A percentile compares a stretch with the other conserved stretches of the same genome.
Evolutionary conservation across 2,888 invertebrate genomes (phyloP).

Genomic region (Caenorhabditis panamensis): DNA sequence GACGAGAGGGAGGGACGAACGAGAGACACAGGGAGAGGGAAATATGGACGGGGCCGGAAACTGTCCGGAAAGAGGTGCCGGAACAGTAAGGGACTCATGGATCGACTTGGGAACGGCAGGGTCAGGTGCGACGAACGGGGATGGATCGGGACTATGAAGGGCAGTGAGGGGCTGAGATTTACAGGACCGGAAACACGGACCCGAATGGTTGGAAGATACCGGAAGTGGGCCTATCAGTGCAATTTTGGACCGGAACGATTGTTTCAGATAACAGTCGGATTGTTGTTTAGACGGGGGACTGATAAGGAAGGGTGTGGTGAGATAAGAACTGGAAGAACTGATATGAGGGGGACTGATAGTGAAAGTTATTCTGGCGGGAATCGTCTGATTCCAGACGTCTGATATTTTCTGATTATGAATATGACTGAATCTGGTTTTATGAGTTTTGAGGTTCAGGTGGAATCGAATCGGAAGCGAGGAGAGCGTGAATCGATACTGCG

Average conservation of each 20-base stretch:
- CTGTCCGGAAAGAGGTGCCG: not conserved
- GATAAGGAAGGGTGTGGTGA: conserved; percentile 19
- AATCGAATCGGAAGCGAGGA: not conserved
- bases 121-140: not conserved
- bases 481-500: conserved; percentile 5
- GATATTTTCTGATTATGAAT: not conserved
- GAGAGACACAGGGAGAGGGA: conserved; percentile 26
- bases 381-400: conserved; percentile 3
- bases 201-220: not conserved
- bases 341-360: conserved; percentile 13
- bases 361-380: conserved; percentile 8
- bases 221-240: not conserved
- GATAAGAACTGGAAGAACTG: conserved; percentile 28
- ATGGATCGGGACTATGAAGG: not conserved
- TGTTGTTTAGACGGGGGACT: not conserved
- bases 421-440: not conserved
- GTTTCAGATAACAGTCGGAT: conserved; percentile 11
- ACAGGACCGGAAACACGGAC: not conserved
- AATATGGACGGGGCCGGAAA: conserved; percentile 8
- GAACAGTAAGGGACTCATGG: not conserved
- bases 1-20: conserved; percentile 17
- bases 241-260: not conserved
- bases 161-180: not conserved
- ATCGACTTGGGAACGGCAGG: not conserved
- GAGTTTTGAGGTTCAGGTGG: conserved; percentile 11